Evolutionary conservation across 2,797 vertebrate species (phyloP).

Genomic region (Argentina silus): DNA sequence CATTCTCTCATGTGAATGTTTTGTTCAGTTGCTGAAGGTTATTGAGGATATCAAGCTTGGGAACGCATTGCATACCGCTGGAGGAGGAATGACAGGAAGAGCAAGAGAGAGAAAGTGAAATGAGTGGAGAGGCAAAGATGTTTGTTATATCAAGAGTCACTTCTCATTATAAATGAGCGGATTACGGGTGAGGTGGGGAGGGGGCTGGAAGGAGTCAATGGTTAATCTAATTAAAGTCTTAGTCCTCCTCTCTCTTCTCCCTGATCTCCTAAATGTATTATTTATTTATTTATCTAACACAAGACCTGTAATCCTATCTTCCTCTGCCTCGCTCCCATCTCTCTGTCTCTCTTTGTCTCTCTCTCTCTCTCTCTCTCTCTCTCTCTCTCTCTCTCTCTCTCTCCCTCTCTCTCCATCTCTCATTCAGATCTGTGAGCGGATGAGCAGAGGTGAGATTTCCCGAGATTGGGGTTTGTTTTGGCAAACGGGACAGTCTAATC

Average conservation of each 20-base stretch:
- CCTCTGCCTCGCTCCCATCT: constrained; percentile 14
- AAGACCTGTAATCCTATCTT: constrained; percentile 64
- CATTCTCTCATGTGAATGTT: too few relatives aligned
- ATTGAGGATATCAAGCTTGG: too few relatives aligned
- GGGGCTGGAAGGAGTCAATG: constrained; percentile 7
- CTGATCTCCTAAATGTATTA: constrained; percentile 60
- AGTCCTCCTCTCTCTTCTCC: constrained; percentile 47
- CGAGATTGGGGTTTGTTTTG: constrained; percentile 50
- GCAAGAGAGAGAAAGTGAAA: not conserved
- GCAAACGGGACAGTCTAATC: constrained; percentile 53
- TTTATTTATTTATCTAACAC: constrained; percentile 66
- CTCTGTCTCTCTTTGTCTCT: constrained; percentile 8
- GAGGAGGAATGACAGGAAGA: not conserved
- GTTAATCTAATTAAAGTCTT: constrained; percentile 63
- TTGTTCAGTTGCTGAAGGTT: too few relatives aligned
- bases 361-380: constrained; percentile 39
- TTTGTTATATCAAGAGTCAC: constrained; percentile 42
- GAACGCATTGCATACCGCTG: too few relatives aligned
- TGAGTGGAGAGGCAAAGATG: constrained; percentile 14
- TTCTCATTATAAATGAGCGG: constrained; percentile 37
- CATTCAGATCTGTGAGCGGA: constrained; percentile 31
- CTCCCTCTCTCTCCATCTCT: constrained; percentile 32
- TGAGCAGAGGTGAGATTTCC: constrained; percentile 58
- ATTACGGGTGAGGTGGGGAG: constrained; percentile 31
- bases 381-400: constrained; percentile 36